Evolutionary conservation across 2,113 vertebrate species (phyloP).

Genomic region (Poeciliopsis retropinna): DNA sequence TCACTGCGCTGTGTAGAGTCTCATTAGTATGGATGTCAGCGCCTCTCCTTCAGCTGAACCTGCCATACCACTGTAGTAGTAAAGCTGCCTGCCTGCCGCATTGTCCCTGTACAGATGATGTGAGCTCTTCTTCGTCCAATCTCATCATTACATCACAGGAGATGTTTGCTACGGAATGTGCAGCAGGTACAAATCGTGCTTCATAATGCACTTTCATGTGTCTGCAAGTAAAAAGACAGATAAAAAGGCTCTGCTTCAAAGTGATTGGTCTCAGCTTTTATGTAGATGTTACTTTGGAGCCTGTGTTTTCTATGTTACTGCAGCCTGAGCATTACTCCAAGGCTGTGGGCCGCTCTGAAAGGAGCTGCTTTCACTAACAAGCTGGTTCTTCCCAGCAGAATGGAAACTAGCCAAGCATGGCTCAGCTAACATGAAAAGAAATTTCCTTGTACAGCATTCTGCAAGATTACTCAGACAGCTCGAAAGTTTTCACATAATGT

Average conservation of each 20-base stretch:
- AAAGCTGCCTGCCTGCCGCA: slow-evolving; percentile 72
- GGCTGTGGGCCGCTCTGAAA: not conserved
- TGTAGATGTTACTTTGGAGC: not conserved
- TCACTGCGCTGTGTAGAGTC: slow-evolving; percentile 59
- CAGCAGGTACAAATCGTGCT: slow-evolving; percentile 16
- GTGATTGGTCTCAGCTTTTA: not conserved
- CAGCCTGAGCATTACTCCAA: not conserved
- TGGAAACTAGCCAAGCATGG: not conserved
- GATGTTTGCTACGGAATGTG: slow-evolving; percentile 20
- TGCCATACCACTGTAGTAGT: slow-evolving; percentile 74
- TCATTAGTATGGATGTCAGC: slow-evolving; percentile 76
- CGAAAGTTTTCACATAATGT: not conserved
- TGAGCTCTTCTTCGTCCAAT: slow-evolving; percentile 53
- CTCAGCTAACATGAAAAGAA: not conserved
- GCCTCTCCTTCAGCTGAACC: slow-evolving; percentile 79
- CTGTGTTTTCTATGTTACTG: not conserved
- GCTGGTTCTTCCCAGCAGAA: not conserved
- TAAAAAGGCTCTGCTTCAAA: not conserved
- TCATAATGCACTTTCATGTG: slow-evolving; percentile 17
- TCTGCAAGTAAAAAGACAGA: not conserved
- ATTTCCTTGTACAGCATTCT: not conserved
- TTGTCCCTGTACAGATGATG: slow-evolving; percentile 70
- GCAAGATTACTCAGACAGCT: not conserved
- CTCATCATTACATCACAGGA: slow-evolving; percentile 42
- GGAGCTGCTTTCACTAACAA: not conserved